Percentiles rank a stretch among this genome's conserved stretches.
Conservation (phyloP, 1,140 invertebrate genomes). For the Camponotus floridanus region DNA sequence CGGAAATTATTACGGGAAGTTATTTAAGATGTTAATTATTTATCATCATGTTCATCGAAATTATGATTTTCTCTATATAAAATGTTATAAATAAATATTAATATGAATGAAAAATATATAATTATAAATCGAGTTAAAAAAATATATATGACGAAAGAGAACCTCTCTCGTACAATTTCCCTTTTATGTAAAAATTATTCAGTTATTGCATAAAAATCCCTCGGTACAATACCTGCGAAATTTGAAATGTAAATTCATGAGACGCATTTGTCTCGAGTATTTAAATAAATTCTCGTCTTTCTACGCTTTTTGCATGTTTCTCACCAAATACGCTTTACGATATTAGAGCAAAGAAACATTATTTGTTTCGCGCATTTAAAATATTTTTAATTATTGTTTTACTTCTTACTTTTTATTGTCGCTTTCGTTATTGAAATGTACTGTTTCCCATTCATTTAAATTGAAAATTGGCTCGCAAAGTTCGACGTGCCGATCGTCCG, state of each 20-base stretch:
- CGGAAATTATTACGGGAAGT: not conserved
- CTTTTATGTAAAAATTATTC: not conserved
- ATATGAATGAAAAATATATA: no score
- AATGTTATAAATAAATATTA: no score
- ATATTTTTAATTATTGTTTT: not conserved
- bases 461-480: conserved; percentile 31
- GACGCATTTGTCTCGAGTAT: not conserved
- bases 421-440: not conserved
- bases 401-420: not conserved
- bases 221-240: not conserved
- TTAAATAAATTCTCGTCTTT: not conserved
- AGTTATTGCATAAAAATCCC: not conserved
- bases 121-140: no score
- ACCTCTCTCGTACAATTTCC: not conserved
- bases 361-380: not conserved
- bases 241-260: conserved; percentile 33
- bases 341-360: not conserved
- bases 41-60: not conserved
- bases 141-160: no score
- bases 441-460: not conserved
- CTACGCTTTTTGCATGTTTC: not conserved
- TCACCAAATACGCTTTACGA: not conserved
- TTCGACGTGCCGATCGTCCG: conserved; percentile 48
- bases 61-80: not conserved
- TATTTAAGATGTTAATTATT: not conserved